Evolutionary conservation across 2,888 invertebrate species (phyloP), one percentile per base, ranked within the genome.

Genomic region (Euspilapteryx auroguttella): DNA sequence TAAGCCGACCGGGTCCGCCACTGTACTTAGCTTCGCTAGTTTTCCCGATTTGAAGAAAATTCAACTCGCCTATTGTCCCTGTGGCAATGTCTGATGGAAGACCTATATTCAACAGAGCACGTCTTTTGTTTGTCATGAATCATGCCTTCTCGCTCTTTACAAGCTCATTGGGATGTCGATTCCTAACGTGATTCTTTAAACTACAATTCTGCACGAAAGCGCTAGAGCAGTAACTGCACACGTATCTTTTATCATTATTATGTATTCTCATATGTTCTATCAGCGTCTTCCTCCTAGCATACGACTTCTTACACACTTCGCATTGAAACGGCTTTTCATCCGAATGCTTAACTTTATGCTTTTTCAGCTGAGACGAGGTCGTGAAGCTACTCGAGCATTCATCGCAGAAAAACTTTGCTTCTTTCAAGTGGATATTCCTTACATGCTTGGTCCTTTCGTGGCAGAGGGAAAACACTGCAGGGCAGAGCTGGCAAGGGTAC

Each of bases 191-290:
- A 34, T 56, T 54, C 35, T 68, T 55, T 3, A 73, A 42, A 33
- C 69, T 68, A 43, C 65, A 64, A 38, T 71, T 75, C 34, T 73
- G 69, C 1, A 68, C 61, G 37, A 59, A 73, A 0, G 62, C 55
- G 28, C 53, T 56, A 35, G 52, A 54, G 34, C 73, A 73, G 34
- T 43, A 51, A 11, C 54, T 52, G 36, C 80, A 79, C 1, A 58
- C 59, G 25, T 75, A 79, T 32, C 65, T 38, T 22, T 55, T 66
- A 37, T 73, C 68, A 29, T 69, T 62, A 32, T 5, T 62, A 33
- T 69, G 69, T 34, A 66, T 66, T 1, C 62, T 45, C 61, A 64
- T 58, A 29, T 69, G 71, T 31, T 65, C 59, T 14, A 45, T 52
- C 7, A 69, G 37, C 1, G 69, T 61, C 32, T 58, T 56, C 2